Percentiles rank a stretch among this genome's conserved stretches.
phyloP scores from a whole-genome alignment of 2,113 vertebrate genomes.

The Oreotrochilus melanogaster region DNA sequence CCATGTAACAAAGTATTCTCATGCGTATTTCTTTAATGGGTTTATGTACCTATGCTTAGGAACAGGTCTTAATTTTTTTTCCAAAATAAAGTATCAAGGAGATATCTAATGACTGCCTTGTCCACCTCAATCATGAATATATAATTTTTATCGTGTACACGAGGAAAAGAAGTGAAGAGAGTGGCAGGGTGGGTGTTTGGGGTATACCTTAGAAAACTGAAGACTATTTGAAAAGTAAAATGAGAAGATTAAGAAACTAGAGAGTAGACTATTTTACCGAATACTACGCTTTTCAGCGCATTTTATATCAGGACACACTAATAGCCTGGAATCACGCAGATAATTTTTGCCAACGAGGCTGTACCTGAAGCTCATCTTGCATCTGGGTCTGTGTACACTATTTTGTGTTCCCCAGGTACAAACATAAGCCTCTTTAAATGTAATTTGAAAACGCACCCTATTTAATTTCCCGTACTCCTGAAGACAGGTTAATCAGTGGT shows the following conservation, averaged over 20 bases:
- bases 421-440: neutral
- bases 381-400: neutral
- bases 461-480: neutral
- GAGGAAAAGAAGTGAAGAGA: neutral
- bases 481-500: neutral
- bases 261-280: neutral
- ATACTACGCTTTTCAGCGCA: rapidly evolving
- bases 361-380: neutral
- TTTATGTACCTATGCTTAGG: rapidly evolving
- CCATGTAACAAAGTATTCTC: neutral
- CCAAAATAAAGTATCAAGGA: neutral
- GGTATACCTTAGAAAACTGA: neutral
- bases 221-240: neutral
- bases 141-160: rapidly evolving
- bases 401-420: neutral
- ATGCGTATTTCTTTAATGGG: neutral
- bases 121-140: neutral
- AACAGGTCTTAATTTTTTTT: neutral
- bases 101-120: neutral
- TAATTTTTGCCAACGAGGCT: neutral
- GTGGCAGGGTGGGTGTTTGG: neutral
- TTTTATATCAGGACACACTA: neutral
- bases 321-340: neutral
- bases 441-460: neutral
- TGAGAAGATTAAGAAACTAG: neutral